phyloP scores from a whole-genome alignment of 2,888 invertebrate genomes.

The Lutraria lutraria region DNA sequence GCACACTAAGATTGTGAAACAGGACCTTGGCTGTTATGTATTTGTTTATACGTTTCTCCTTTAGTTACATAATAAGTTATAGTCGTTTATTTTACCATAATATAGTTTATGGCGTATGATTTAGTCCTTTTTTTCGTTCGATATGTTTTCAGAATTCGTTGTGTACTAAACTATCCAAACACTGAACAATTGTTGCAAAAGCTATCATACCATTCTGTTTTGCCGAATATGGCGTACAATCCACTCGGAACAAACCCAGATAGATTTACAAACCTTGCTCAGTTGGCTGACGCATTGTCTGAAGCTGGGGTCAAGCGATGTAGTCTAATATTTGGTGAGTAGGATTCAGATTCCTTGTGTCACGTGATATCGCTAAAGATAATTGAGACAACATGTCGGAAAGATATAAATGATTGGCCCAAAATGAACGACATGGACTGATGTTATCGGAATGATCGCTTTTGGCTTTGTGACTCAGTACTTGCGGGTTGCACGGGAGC shows the following conservation, averaged over 20 bases:
- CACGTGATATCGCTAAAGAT: background rate
- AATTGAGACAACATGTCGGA: background rate
- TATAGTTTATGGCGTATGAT: background rate
- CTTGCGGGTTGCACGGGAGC: too few relatives aligned
- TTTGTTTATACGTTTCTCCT: background rate
- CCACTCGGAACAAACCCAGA: constrained; percentile 19
- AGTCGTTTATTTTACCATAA: too few relatives aligned
- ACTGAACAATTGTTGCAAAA: background rate
- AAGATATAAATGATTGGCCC: too few relatives aligned
- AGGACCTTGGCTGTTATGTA: background rate
- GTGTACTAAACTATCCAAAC: background rate
- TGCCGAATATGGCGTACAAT: background rate
- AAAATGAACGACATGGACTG: too few relatives aligned
- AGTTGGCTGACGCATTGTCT: constrained; percentile 29
- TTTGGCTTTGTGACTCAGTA: too few relatives aligned
- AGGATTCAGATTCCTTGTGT: background rate
- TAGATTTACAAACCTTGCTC: constrained; percentile 24
- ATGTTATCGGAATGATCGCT: too few relatives aligned
- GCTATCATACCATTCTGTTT: background rate
- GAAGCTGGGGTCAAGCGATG: constrained; percentile 36
- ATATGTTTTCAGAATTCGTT: constrained; percentile 15
- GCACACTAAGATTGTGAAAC: too few relatives aligned
- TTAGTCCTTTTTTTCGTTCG: background rate
- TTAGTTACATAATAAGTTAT: background rate
- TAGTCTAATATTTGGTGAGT: constrained; percentile 54